These are phyloP conservation scores for Tholera decimalis DNA, from an alignment of 2,888 invertebrate species.

Conservation along the genomic window DNA sequence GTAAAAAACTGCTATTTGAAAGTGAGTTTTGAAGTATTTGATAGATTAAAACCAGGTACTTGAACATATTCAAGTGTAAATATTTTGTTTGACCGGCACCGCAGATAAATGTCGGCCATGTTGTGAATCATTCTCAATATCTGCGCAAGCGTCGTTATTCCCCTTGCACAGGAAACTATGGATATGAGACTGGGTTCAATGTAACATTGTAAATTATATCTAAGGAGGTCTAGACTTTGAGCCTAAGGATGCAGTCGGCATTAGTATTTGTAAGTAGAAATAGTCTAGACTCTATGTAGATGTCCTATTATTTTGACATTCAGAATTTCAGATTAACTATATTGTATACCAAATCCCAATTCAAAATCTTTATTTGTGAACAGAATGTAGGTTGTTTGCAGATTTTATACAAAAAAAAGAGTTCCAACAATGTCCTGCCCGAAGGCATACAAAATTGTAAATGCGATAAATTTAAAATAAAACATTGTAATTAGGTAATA, in stretches of 20 bases:
- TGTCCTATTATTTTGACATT: neutral
- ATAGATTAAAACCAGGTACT: constrained; percentile 16
- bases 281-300: neutral
- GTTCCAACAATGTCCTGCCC: too few species aligned
- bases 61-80: constrained; percentile 38
- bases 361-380: too few species aligned
- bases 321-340: neutral
- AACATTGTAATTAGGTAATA: too few species aligned
- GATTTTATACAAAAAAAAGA: too few species aligned
- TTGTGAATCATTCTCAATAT: constrained; percentile 65
- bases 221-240: constrained; percentile 42
- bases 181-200: constrained; percentile 51
- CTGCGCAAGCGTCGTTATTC: constrained; percentile 64
- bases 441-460: too few species aligned
- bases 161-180: constrained; percentile 68
- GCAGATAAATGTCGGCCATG: constrained; percentile 57
- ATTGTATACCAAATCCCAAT: too few species aligned
- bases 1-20: neutral
- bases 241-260: constrained; percentile 16
- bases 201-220: constrained; percentile 44
- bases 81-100: constrained; percentile 33
- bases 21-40: neutral
- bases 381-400: too few species aligned
- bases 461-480: too few species aligned
- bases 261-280: constrained; percentile 8